A percentile compares a stretch with the other conserved stretches of the same genome.
phyloP scores from a whole-genome alignment of 37 sponge, comb jelly and placozoan genomes.

The Beroe ovata region DNA sequence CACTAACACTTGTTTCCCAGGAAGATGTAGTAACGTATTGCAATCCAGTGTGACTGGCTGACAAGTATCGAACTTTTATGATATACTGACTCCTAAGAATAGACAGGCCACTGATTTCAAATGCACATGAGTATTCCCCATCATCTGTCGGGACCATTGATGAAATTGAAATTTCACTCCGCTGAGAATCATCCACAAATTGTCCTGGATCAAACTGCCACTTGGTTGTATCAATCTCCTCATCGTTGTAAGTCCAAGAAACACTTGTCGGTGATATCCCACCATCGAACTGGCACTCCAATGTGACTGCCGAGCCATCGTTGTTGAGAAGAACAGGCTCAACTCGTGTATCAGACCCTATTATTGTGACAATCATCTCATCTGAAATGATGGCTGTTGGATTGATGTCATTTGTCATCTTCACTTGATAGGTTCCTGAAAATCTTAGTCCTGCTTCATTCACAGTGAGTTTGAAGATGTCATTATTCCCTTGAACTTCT shows the following conservation, averaged over 20 bases:
- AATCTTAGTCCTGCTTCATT: background rate
- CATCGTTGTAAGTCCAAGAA: slow-evolving; percentile 3
- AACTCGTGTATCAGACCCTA: background rate
- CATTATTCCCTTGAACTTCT: background rate
- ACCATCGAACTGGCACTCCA: slow-evolving; percentile 14
- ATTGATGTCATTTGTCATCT: background rate
- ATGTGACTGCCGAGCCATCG: background rate
- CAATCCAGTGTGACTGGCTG: background rate
- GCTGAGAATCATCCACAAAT: background rate
- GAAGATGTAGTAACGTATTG: background rate
- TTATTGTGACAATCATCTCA: background rate
- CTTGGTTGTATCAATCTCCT: background rate
- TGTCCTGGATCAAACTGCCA: background rate
- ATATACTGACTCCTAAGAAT: background rate
- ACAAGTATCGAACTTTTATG: background rate
- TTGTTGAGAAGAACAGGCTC: background rate
- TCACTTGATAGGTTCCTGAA: slow-evolving; percentile 4
- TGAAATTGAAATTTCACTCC: background rate
- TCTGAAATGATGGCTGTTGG: background rate
- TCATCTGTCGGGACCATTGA: background rate
- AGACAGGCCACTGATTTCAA: background rate
- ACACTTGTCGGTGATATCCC: background rate
- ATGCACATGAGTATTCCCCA: slow-evolving; percentile 17
- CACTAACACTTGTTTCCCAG: background rate
- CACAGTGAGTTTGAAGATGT: background rate